These are phyloP conservation scores for Eulemur mongoz DNA, from an alignment of 2,797 vertebrate genomes.

Conservation along the genomic window DNA sequence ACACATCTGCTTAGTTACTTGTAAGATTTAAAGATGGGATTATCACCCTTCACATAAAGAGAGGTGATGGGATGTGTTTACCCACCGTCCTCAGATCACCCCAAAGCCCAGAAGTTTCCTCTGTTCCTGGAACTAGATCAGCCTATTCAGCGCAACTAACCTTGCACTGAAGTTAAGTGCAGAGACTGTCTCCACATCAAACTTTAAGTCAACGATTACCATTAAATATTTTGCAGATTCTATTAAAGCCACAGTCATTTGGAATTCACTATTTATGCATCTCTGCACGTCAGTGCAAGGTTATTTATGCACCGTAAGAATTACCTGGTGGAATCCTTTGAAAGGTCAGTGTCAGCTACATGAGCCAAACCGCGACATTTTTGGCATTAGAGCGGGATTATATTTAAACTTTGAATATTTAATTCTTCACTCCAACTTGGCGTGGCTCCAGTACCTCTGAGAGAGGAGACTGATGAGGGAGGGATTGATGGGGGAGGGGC, in stretches of 20 bases:
- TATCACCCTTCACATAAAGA: not conserved
- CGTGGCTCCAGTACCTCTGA: fast-evolving
- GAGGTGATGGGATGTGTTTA: fast-evolving
- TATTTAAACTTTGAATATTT: too few relatives aligned
- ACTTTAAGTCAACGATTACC: not conserved
- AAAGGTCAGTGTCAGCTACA: not conserved
- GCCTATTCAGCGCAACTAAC: not conserved
- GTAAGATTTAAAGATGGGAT: not conserved
- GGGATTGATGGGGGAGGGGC: not conserved
- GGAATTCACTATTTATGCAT: not conserved
- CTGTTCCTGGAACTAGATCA: not conserved
- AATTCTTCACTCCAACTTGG: not conserved
- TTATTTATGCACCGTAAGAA: not conserved
- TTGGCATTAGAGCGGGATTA: not conserved
- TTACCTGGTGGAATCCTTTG: too few relatives aligned
- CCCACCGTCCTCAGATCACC: not conserved
- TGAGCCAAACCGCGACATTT: too few relatives aligned
- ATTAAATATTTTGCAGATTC: not conserved
- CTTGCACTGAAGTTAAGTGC: not conserved
- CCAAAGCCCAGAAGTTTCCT: not conserved
- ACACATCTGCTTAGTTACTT: not conserved
- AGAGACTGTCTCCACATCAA: fast-evolving
- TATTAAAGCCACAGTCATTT: not conserved
- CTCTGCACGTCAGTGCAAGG: too few relatives aligned
- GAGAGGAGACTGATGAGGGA: not conserved